These are phyloP conservation scores for Deroplatys truncata DNA, from an alignment of 2,888 invertebrate genomes.

Conservation along the genomic window DNA sequence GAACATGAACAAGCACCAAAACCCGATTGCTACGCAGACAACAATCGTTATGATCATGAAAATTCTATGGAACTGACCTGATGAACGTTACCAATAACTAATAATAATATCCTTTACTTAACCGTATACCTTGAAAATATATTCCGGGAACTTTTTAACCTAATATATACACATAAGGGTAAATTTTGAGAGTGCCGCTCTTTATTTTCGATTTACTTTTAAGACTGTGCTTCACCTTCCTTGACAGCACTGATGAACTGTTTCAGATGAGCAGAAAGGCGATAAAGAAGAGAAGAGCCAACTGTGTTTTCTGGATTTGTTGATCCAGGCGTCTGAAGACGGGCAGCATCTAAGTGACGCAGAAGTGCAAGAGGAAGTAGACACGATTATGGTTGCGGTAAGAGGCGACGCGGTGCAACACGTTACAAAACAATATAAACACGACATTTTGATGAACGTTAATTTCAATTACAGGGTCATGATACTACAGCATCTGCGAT, in stretches of 20 bases:
- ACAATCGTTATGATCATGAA: no score
- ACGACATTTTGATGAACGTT: not conserved
- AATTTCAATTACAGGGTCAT: constrained; percentile 32
- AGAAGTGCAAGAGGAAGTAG: constrained; percentile 20
- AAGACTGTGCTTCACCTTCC: no score
- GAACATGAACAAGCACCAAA: no score
- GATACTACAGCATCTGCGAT: constrained; percentile 39
- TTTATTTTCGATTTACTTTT: no score
- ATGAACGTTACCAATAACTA: no score
- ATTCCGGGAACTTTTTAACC: no score
- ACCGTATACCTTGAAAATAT: no score
- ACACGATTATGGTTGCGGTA: constrained; percentile 25
- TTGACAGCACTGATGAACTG: not conserved
- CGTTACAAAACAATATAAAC: not conserved
- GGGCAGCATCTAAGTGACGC: not conserved
- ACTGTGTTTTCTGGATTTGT: constrained; percentile 15
- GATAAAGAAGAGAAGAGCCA: not conserved
- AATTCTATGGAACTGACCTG: no score
- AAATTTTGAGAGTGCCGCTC: no score
- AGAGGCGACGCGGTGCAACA: not conserved
- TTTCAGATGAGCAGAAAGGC: not conserved
- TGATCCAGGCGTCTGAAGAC: not conserved
- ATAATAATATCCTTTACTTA: no score
- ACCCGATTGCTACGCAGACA: no score
- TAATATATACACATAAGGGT: no score